Base-by-base conservation (phyloP, 2,888 invertebrate genomes). In the Orthonevra nobilis region DNA sequence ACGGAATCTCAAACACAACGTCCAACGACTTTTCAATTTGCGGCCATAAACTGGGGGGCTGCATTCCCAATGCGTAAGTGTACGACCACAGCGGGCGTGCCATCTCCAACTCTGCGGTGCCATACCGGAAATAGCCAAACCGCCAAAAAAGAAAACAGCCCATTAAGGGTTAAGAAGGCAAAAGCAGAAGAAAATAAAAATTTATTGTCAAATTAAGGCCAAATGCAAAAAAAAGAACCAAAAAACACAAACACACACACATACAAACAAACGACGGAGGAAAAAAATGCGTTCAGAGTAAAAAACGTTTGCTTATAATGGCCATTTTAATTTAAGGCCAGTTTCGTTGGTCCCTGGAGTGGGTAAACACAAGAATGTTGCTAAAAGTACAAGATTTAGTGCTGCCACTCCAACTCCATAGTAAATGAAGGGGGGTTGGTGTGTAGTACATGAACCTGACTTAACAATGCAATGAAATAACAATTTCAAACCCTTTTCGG, bases 181-280 rank as follows among this genome's bases (percentile, higher is more conserved):
- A 63, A 58, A 69, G 46, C 81, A 74, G 74, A 81, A 68, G 68
- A 74, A 81, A 81, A 81, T 81, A 81, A 81, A 81, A 81, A 81
- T 81, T 81, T 81, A 81, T 81, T 81, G 81, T 69, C 81, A 74
- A 81, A 81, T 81, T 81, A 81, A 81, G 74, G 68, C 74, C 81
- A 63, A 63, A 44, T n/a, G n/a, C n/a, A n/a, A n/a, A n/a, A n/a
- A n/a, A n/a, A n/a, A n/a, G n/a, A n/a, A n/a, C n/a, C n/a, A n/a
- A n/a, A n/a, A n/a, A n/a, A n/a, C n/a, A n/a, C n/a, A n/a, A n/a
- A n/a, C n/a, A n/a, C n/a, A n/a, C n/a, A n/a, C n/a, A n/a, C n/a
- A n/a, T n/a, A n/a, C n/a, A n/a, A n/a, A n/a, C n/a, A n/a, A n/a
- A n/a, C n/a, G 54, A 20, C 42, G 36, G 50, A 66, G 54, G n/a